Base-by-base conservation (phyloP, 1,140 invertebrate genomes). In the Calephelis nemesis region DNA sequence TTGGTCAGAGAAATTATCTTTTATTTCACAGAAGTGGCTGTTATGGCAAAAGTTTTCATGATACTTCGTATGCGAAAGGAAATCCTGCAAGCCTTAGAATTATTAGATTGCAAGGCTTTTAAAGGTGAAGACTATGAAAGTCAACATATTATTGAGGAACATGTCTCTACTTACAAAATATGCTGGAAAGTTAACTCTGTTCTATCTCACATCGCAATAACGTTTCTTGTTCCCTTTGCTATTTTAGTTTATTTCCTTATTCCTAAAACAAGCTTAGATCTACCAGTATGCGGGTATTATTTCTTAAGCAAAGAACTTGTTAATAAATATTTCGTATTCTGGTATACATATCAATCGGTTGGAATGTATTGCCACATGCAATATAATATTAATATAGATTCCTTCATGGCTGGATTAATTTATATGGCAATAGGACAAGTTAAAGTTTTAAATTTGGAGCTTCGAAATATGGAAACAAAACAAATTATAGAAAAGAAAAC, bases 231-330 rank as follows among this genome's bases (percentile, higher is more conserved):
- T 7, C 63, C 82, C 58, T 13, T 74, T 30, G 79, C 84, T 39
- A 65, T 85, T 66, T 66, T 82, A n/a, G 45, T 72, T 13, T 52
- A 79, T 68, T 69, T 81, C 0, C 68, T 82, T 69, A 79, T 75
- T 49, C 47, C 47, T 11, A 73, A 75, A 42, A 66, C 71, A n/a
- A 65, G 67, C 11, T 58, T 80, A 40, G 73, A 86, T 60, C 70
- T 89, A 62, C 87, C 85, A 12, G 72, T 89, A 60, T 84, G 79
- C 67, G 81, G 81, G 69, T 89, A 87, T 74, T 87, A 84, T 74
- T 89, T 88, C 72, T 72, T 89, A 42, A 75, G 68, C 15, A 72
- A 80, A 7, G 68, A 82, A 50, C 30, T 66, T 5, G 58, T 80
- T 48, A 39, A 75, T 45, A 67, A 68, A 7, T 82, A 84, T 76